Evolutionary conservation across 2,797 vertebrate species (phyloP).

Genomic region (Hypotaenidia philippensis): DNA sequence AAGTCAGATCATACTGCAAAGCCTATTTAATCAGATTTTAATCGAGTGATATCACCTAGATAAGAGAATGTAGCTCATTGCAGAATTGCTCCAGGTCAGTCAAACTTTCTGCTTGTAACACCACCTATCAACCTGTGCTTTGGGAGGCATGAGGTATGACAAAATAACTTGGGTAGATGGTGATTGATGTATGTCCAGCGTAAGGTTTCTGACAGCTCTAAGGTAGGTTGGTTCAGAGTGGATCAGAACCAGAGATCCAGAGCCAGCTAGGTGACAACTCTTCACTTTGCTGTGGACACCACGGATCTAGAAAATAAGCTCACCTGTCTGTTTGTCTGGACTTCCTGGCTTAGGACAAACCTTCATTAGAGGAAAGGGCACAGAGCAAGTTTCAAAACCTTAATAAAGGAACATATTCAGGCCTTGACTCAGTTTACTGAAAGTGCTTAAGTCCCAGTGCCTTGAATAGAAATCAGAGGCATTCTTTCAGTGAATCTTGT

Average conservation of each 20-base stretch:
- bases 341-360: not conserved
- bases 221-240: not conserved
- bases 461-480: not conserved
- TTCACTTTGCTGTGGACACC: not conserved
- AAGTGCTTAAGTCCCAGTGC: not conserved
- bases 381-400: not conserved
- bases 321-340: not conserved
- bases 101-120: not conserved
- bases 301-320: not conserved
- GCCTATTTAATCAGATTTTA: not conserved
- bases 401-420: not conserved
- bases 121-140: fast-evolving
- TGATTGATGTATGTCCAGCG: not conserved
- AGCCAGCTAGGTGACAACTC: not conserved
- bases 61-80: not conserved
- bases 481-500: not conserved
- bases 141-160: not conserved
- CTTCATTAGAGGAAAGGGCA: not conserved
- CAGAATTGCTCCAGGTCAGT: not conserved
- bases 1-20: not conserved
- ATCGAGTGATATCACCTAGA: fast-evolving
- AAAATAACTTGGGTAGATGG: not conserved
- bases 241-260: not conserved
- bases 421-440: not conserved
- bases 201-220: not conserved